Evolutionary conservation across 1,140 invertebrate genomes (phyloP).

Genomic region (Thaumetopoea pityocampa): DNA sequence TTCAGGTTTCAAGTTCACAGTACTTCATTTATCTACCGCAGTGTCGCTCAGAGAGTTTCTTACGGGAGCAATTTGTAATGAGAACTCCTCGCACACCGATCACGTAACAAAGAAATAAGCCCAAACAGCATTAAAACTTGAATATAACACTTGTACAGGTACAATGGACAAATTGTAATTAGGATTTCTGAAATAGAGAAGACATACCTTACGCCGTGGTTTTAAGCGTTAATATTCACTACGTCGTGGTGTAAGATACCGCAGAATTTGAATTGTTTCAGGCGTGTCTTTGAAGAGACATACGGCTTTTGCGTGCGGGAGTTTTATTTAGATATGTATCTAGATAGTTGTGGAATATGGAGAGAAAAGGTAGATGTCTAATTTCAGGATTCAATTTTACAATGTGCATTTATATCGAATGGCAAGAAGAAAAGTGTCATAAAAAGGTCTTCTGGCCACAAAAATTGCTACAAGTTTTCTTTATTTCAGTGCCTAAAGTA

Average conservation of each 20-base stretch:
- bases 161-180: constrained; percentile 14
- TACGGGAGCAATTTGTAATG: constrained; percentile 20
- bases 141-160: constrained; percentile 30
- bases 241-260: background rate
- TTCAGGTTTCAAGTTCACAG: too few relatives aligned
- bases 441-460: too few relatives aligned
- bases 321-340: background rate
- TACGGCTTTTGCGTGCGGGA: constrained; percentile 11
- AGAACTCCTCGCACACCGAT: constrained; percentile 17
- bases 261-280: constrained; percentile 14
- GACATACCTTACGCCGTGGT: background rate
- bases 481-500: too few relatives aligned
- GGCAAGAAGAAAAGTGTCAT: too few relatives aligned
- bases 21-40: too few relatives aligned
- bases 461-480: too few relatives aligned
- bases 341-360: too few relatives aligned
- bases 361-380: too few relatives aligned
- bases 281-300: constrained; percentile 22
- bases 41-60: too few relatives aligned
- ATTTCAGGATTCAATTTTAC: too few relatives aligned
- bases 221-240: constrained; percentile 2
- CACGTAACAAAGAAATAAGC: constrained; percentile 30
- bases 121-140: constrained; percentile 26
- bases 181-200: constrained; percentile 11
- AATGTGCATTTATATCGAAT: too few relatives aligned